These are phyloP conservation scores for Gryllus bimaculatus DNA, from an alignment of 1,140 invertebrate species.

Conservation along the genomic window DNA sequence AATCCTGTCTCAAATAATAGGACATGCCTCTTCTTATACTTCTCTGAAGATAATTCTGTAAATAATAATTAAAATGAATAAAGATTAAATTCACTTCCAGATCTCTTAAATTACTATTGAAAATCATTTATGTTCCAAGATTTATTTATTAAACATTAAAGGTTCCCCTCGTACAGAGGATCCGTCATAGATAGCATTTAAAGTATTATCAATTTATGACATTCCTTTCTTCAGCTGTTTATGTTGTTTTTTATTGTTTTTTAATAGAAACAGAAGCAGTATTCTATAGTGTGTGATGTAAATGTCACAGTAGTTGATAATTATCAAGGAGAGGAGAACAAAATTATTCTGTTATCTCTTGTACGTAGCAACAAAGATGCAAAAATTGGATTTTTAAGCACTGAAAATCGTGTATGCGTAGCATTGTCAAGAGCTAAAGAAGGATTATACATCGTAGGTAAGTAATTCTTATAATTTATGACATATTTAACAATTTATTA, in stretches of 20 bases:
- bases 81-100: no score
- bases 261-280: slow-evolving; percentile 4
- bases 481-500: no score
- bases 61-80: no score
- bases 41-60: no score
- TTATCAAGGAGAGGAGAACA: slow-evolving; percentile 77
- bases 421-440: slow-evolving; percentile 45
- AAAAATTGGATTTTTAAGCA: slow-evolving; percentile 68
- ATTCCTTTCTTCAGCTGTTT: neutral
- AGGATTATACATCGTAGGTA: slow-evolving; percentile 43
- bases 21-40: no score
- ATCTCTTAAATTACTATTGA: neutral
- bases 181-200: neutral
- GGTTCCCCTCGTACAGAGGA: neutral
- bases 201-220: neutral
- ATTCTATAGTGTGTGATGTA: slow-evolving; percentile 33
- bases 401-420: slow-evolving; percentile 45
- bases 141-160: no score
- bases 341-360: slow-evolving; percentile 73
- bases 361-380: slow-evolving; percentile 61
- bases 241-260: neutral
- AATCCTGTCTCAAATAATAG: no score
- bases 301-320: slow-evolving; percentile 65
- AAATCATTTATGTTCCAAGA: neutral
- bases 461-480: slow-evolving; percentile 3